Conservation (phyloP, 1,140 invertebrate genomes). For the Penaeus indicus region DNA sequence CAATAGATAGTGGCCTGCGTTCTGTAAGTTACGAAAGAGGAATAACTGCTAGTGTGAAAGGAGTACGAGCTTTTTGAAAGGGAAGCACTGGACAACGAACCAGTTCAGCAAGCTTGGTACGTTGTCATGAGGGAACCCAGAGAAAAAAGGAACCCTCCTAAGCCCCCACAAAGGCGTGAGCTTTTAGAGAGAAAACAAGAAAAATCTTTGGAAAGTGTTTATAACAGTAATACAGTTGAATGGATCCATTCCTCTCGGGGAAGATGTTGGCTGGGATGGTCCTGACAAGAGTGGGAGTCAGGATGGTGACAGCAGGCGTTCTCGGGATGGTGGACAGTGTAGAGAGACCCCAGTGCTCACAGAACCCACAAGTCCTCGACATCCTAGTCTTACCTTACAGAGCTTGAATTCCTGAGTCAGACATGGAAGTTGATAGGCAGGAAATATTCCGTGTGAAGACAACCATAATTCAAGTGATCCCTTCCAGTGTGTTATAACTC, state of each 20-base stretch:
- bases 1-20: constrained; percentile 95
- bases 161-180: constrained; percentile 68
- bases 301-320: constrained; percentile 72
- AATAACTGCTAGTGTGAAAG: constrained; percentile 53
- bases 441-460: constrained; percentile 89
- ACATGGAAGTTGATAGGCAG: constrained; percentile 86
- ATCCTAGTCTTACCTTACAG: constrained; percentile 68
- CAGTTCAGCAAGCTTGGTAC: constrained; percentile 82
- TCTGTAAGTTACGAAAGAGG: constrained; percentile 63
- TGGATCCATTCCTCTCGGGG: constrained; percentile 63
- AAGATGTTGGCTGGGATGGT: constrained; percentile 73
- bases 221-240: constrained; percentile 68
- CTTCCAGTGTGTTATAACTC: constrained; percentile 92
- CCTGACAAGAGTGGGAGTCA: constrained; percentile 77
- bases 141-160: constrained; percentile 66
- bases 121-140: constrained; percentile 72
- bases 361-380: constrained; percentile 76
- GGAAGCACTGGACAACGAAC: constrained; percentile 92
- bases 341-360: constrained; percentile 84
- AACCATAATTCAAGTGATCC: constrained; percentile 88
- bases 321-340: constrained; percentile 81
- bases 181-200: constrained; percentile 66
- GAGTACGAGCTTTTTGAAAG: constrained; percentile 78
- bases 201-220: constrained; percentile 67
- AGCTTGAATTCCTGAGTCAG: constrained; percentile 82